Evolutionary conservation across 1,140 invertebrate genomes (phyloP).

Genomic region (Drosophila punjabiensis): DNA sequence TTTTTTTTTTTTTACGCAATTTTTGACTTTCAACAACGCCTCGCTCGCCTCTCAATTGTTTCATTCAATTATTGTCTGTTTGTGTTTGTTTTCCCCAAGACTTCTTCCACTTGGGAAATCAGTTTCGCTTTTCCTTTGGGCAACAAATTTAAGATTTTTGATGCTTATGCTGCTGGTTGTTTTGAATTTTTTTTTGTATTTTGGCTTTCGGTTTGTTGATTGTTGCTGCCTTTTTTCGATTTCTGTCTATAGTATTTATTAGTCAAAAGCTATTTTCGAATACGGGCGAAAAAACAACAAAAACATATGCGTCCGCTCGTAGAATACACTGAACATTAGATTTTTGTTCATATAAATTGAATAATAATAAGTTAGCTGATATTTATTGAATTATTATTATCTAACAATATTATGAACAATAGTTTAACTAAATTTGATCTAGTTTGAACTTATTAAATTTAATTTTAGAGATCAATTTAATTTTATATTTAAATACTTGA

Average conservation of each 20-base stretch:
- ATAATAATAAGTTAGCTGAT: not conserved
- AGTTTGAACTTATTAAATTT: not conserved
- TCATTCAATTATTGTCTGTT: conserved; percentile 45
- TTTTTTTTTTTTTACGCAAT: conserved; percentile 49
- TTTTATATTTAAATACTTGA: too few species aligned
- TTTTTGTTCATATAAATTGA: not conserved
- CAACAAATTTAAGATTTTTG: conserved; percentile 53
- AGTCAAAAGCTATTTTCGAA: conserved; percentile 84
- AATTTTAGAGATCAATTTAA: not conserved
- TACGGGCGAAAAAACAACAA: conserved; percentile 56
- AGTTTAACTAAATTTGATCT: not conserved
- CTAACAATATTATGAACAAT: not conserved
- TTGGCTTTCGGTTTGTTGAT: conserved; percentile 29
- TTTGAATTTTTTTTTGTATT: conserved; percentile 30
- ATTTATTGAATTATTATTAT: too few species aligned
- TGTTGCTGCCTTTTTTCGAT: conserved; percentile 65
- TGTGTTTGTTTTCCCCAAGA: conserved; percentile 28
- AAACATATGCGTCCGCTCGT: conserved; percentile 47
- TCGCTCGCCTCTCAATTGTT: conserved; percentile 46
- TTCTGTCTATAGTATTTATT: conserved; percentile 83
- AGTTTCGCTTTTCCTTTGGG: conserved; percentile 34
- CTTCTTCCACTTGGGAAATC: conserved; percentile 41
- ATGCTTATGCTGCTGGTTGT: conserved; percentile 43
- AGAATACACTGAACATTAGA: conserved; percentile 3
- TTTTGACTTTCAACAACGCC: conserved; percentile 36